Conservation (phyloP, 2,797 vertebrate species). For the Sebastes taczanowskii region DNA sequence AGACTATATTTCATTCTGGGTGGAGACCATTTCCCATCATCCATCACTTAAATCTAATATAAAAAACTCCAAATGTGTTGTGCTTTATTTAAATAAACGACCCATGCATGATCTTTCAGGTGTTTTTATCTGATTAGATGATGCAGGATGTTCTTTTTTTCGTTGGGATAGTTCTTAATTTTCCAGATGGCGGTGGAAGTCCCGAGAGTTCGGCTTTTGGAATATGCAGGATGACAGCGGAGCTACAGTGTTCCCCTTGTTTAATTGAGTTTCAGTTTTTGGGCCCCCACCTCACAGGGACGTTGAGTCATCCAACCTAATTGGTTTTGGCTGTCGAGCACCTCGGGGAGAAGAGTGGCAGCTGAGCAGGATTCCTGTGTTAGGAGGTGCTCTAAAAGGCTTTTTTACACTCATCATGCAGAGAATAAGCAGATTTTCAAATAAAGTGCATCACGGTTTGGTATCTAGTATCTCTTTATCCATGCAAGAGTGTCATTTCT, state of each 20-base stretch:
- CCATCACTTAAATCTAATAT: neutral
- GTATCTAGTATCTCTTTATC: neutral
- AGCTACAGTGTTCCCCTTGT: conserved; percentile 31
- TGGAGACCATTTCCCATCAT: neutral
- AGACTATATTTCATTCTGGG: neutral
- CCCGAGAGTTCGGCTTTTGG: conserved; percentile 20
- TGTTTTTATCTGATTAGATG: conserved; percentile 38
- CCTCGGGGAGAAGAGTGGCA: conserved; percentile 57
- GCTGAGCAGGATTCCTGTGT: conserved; percentile 58
- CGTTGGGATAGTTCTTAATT: conserved; percentile 23
- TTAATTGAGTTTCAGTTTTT: conserved; percentile 60
- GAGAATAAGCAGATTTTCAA: conserved; percentile 8
- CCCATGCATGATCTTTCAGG: neutral
- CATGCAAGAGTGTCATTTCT: neutral
- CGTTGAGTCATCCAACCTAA: conserved; percentile 65
- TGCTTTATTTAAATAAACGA: neutral
- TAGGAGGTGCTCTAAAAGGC: conserved; percentile 50
- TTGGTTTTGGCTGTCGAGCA: conserved; percentile 64
- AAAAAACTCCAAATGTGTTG: neutral
- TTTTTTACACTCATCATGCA: conserved; percentile 7
- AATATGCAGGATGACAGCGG: conserved; percentile 49
- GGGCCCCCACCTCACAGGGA: conserved; percentile 52
- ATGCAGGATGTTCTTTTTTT: conserved; percentile 16
- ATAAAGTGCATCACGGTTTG: neutral
- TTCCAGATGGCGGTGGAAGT: conserved; percentile 68